Evolutionary conservation across 2,113 vertebrate species (phyloP).

Genomic region (Ellobius talpinus): DNA sequence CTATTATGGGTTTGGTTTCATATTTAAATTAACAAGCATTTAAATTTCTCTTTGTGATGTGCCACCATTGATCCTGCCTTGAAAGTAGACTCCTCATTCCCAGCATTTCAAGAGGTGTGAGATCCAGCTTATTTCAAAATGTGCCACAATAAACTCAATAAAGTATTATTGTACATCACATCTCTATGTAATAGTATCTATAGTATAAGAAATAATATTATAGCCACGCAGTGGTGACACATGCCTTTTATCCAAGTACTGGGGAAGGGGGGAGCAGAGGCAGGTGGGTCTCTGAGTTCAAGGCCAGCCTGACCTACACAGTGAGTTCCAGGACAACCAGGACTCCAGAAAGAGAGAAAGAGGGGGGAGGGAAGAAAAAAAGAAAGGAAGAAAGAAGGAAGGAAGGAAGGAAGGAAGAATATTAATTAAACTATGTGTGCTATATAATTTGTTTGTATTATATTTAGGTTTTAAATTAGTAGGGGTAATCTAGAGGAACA

Average conservation of each 20-base stretch:
- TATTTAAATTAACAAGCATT: constrained; percentile 12
- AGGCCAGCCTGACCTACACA: background rate
- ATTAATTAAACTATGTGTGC: background rate
- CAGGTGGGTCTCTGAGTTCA: too few relatives aligned
- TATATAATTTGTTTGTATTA: background rate
- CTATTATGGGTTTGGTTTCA: constrained; percentile 23
- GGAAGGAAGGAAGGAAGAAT: too few relatives aligned
- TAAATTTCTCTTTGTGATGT: constrained; percentile 39
- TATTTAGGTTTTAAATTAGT: too few relatives aligned
- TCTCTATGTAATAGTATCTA: background rate
- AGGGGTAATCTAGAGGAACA: too few relatives aligned
- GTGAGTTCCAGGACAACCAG: background rate
- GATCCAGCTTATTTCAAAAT: background rate
- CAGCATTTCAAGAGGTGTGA: constrained; percentile 1
- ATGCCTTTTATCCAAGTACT: background rate
- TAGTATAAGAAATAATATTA: background rate
- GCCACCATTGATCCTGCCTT: background rate
- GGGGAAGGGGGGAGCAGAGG: too few relatives aligned
- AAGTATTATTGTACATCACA: background rate
- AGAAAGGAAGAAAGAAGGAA: background rate
- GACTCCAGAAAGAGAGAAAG: background rate
- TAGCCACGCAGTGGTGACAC: background rate
- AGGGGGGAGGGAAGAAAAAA: background rate
- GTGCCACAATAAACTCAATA: background rate
- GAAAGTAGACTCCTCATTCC: background rate